Evolutionary conservation across 1,140 invertebrate genomes (phyloP), one percentile per base, ranked within the genome.

Genomic region (Oryzaephilus surinamensis): DNA sequence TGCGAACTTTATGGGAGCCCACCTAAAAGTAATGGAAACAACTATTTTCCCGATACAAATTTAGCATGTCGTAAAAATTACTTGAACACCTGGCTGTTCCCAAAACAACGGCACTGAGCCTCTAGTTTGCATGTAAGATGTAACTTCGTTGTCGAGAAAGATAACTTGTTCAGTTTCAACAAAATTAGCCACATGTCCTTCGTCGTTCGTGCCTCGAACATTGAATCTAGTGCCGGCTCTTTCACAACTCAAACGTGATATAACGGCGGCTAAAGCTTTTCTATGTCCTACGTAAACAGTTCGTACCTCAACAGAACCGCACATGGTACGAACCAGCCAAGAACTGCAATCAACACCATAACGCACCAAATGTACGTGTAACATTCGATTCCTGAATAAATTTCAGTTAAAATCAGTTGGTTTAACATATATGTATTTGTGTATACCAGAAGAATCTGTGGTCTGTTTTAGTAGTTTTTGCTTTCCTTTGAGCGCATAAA

Each of bases 121-220:
- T 50, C 96, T 74, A 0, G 90, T 97, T 63, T 90, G 86, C 4
- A 91, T 60, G 57, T 82, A 87, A 7, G 85, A 88, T 3, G 81
- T 74, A 1, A 86, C 71, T 55, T 86, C 84, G 51, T 86, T 81
- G 60, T 97, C 92, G 47, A 97, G 70, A 57, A 81, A 91, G 42
- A 95, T 88, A 1, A 87, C 77, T 70, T 99, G 97, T 67, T 99
- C 97, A 1, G 95, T 99, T 75, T 99, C 97, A 6, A 98, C 94
- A 75, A 99, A 99, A 72, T 99, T 99, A 2, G 97, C 97, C 20
- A 99, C 96, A 71, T 97, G 86, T 0, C 97, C 97, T 63, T 97
- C 90, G 70, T 99, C 96, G 67, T 99, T 97, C 21, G 83, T 88
- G n/a, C 97, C 97, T 50, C 97, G 72, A 0, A 97, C 94, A 70